Conservation (phyloP, 2,797 vertebrate species). For the Gila robusta region DNA sequence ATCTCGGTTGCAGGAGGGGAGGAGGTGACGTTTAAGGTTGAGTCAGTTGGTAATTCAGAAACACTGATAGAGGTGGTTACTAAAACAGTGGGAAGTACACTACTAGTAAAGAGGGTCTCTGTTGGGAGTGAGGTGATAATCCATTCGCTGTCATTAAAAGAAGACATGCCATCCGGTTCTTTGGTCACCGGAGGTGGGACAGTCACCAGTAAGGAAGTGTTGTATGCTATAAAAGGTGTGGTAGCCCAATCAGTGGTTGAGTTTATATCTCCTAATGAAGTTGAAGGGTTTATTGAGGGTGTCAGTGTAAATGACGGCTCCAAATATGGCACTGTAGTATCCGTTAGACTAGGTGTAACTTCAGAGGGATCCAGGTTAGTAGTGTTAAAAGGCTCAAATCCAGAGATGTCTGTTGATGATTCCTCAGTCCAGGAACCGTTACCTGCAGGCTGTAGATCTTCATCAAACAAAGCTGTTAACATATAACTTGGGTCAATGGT, state of each 20-base stretch:
- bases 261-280: conserved; percentile 71
- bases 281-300: conserved; percentile 64
- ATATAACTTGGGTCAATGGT: conserved; percentile 57
- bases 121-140: conserved; percentile 69
- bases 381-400: conserved; percentile 70
- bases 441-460: conserved; percentile 53
- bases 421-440: conserved; percentile 68
- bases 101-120: conserved; percentile 63
- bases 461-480: conserved; percentile 59
- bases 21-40: conserved; percentile 50
- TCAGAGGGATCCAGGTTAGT: conserved; percentile 63
- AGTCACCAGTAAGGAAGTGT: conserved; percentile 57
- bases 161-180: conserved; percentile 60
- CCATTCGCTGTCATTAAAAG: conserved; percentile 73
- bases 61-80: conserved; percentile 61
- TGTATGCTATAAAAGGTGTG: conserved; percentile 56
- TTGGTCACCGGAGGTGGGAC: conserved; percentile 64
- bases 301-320: conserved; percentile 70
- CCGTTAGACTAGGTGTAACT: conserved; percentile 62
- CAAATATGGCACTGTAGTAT: conserved; percentile 73
- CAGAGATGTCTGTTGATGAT: conserved; percentile 71
- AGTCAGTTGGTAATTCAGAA: conserved; percentile 59
- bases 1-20: conserved; percentile 58
- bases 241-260: conserved; percentile 75
- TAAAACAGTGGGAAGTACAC: conserved; percentile 60